Conservation (phyloP, 2,113 vertebrate species). For the Tiliqua scincoides region DNA sequence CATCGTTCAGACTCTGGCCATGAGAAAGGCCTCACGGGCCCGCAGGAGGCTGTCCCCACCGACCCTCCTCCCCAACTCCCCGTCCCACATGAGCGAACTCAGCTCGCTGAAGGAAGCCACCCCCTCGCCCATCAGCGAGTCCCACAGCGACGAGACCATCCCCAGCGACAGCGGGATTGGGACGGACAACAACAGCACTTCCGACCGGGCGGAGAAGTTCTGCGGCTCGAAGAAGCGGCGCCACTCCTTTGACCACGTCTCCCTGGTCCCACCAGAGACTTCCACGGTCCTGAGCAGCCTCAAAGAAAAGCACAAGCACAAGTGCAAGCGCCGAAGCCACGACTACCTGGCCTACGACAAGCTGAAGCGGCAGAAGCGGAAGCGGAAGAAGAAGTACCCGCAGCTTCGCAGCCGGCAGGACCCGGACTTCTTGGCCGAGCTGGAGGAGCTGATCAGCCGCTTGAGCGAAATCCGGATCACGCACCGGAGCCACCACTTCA, state of each 20-base stretch:
- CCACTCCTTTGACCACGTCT: constrained; percentile 84
- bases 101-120: constrained; percentile 87
- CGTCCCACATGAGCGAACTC: constrained; percentile 90
- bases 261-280: constrained; percentile 75
- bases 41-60: constrained; percentile 80
- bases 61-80: constrained; percentile 80
- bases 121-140: constrained; percentile 94
- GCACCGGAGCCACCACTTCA: constrained; percentile 85
- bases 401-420: constrained; percentile 89
- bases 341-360: constrained; percentile 89
- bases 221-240: constrained; percentile 83
- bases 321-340: constrained; percentile 88
- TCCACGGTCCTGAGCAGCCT: constrained; percentile 77
- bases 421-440: constrained; percentile 90
- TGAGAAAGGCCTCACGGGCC: constrained; percentile 84
- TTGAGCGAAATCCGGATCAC: constrained; percentile 91
- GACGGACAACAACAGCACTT: constrained; percentile 91
- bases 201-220: constrained; percentile 86
- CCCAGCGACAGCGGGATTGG: constrained; percentile 93
- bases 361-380: constrained; percentile 91
- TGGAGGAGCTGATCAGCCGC: constrained; percentile 90
- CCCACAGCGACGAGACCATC: constrained; percentile 92
- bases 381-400: constrained; percentile 96
- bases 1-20: constrained; percentile 85
- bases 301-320: constrained; percentile 94